phyloP scores from a whole-genome alignment of 1,140 invertebrate genomes.

The Dendroctonus ponderosae region DNA sequence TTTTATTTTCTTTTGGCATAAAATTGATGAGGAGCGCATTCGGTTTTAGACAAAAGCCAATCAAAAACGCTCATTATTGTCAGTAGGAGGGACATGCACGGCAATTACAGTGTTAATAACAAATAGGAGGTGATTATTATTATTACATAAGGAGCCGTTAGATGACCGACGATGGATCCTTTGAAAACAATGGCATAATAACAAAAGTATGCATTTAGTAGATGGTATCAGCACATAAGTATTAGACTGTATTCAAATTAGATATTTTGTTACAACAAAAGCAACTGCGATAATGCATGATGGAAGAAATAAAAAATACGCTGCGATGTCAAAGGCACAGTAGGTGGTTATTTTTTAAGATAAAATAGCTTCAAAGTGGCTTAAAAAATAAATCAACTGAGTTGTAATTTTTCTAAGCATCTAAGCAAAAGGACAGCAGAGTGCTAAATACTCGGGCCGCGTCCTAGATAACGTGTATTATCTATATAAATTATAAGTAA shows the following conservation, averaged over 20 bases:
- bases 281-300: too few relatives aligned
- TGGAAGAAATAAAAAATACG: too few relatives aligned
- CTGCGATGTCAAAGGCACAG: too few relatives aligned
- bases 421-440: neutral
- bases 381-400: too few relatives aligned
- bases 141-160: conserved; percentile 18
- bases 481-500: conserved; percentile 45
- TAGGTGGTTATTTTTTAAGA: too few relatives aligned
- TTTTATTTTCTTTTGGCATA: conserved; percentile 31
- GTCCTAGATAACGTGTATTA: conserved; percentile 36
- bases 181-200: neutral
- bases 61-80: conserved; percentile 33
- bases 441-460: conserved; percentile 24
- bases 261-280: too few relatives aligned
- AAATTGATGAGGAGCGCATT: conserved; percentile 33
- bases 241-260: too few relatives aligned
- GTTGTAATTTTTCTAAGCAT: too few relatives aligned
- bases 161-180: conserved; percentile 6
- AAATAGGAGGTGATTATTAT: conserved; percentile 30
- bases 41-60: conserved; percentile 34
- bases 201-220: too few relatives aligned
- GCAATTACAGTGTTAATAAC: conserved; percentile 31
- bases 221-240: too few relatives aligned
- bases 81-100: conserved; percentile 28
- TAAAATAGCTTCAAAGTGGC: too few relatives aligned